A percentile compares a stretch with the other conserved stretches of the same genome.
These are phyloP conservation scores for Pycnomerus fuliginosus DNA, from an alignment of 2,888 invertebrate species.

Conservation along the genomic window DNA sequence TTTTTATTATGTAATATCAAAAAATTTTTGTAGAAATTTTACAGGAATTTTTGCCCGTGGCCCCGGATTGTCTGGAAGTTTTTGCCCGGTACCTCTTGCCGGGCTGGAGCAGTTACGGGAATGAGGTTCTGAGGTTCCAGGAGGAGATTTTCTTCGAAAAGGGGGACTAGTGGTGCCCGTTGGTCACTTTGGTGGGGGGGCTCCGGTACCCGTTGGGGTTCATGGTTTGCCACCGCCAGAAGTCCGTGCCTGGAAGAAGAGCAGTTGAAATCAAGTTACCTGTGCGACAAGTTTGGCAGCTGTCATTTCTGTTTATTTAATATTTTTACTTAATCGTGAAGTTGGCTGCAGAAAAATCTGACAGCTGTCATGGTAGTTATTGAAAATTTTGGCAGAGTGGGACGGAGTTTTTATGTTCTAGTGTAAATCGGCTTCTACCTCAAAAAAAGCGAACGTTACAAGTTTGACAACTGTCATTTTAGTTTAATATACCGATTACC, in stretches of 20 bases:
- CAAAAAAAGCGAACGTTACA: no score
- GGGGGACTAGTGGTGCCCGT: constrained; percentile 33
- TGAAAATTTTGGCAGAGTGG: no score
- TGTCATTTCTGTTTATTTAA: no score
- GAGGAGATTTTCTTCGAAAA: constrained; percentile 58
- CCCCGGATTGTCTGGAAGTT: constrained; percentile 75
- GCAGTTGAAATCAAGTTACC: not conserved
- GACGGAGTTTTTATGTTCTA: no score
- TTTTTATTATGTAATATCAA: not conserved
- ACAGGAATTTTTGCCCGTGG: constrained; percentile 56
- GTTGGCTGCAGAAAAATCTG: no score
- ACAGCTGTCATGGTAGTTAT: no score
- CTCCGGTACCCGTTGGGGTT: constrained; percentile 80
- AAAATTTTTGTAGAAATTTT: constrained; percentile 61
- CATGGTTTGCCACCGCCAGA: constrained; percentile 93
- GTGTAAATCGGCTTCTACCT: no score
- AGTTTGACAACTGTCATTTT: no score
- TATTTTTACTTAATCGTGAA: no score
- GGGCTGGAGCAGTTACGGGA: constrained; percentile 81
- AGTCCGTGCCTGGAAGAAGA: constrained; percentile 75
- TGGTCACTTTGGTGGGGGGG: constrained; percentile 44
- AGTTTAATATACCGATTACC: no score
- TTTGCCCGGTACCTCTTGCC: constrained; percentile 91
- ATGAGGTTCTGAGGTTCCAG: constrained; percentile 83
- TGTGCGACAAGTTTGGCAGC: not conserved